A percentile compares a stretch with the other conserved stretches of the same genome.
These are phyloP conservation scores for Excalfactoria chinensis DNA, from an alignment of 2,113 vertebrate species.

Conservation along the genomic window DNA sequence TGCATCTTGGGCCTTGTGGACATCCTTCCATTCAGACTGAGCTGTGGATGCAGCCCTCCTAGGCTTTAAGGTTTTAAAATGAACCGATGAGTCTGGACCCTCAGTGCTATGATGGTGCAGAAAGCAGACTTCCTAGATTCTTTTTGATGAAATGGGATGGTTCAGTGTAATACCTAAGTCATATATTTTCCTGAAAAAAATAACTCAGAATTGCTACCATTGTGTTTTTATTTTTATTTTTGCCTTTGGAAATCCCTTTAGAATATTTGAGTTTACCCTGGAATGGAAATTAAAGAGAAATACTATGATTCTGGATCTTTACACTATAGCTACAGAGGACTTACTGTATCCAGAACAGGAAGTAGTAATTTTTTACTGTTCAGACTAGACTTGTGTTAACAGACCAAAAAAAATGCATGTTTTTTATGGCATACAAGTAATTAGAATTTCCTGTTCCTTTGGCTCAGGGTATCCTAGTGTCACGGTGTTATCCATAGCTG, in stretches of 20 bases:
- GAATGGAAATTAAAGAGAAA: neutral
- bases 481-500: no score
- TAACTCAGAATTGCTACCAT: neutral
- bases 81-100: neutral
- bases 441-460: neutral
- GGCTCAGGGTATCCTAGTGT: neutral
- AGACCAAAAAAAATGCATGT: neutral
- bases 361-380: neutral
- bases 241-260: neutral
- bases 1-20: accelerated
- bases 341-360: neutral
- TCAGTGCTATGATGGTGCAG: neutral
- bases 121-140: neutral
- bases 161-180: neutral
- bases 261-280: neutral
- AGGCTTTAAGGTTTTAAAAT: neutral
- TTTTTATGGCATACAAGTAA: neutral
- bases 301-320: neutral
- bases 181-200: neutral
- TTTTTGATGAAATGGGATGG: neutral
- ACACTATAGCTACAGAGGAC: neutral
- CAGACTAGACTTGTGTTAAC: neutral
- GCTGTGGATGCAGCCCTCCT: accelerated
- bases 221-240: neutral
- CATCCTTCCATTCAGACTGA: neutral